Conservation (phyloP, 2,797 vertebrate genomes). For the Tachyglossus aculeatus region DNA sequence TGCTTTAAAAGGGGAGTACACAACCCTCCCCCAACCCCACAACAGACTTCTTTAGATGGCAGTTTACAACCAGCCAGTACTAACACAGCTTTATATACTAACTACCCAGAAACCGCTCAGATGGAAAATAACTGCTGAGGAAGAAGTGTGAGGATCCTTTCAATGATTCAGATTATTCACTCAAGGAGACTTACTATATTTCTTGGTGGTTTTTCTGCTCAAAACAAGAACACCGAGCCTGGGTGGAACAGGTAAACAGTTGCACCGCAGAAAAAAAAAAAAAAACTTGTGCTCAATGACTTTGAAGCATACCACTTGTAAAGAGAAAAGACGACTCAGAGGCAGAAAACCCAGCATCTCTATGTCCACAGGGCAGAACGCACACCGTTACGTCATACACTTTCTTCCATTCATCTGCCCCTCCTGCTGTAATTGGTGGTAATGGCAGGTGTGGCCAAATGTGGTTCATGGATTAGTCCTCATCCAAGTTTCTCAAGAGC, state of each 20-base stretch:
- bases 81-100: slow-evolving; percentile 16
- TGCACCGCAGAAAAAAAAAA: background rate
- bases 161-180: slow-evolving; percentile 49
- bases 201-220: slow-evolving; percentile 19
- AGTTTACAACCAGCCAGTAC: slow-evolving; percentile 49
- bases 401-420: rapidly evolving
- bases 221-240: slow-evolving; percentile 23
- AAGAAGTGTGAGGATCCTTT: slow-evolving; percentile 27
- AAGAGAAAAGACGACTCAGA: background rate
- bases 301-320: background rate
- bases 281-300: slow-evolving; percentile 23
- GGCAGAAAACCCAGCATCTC: background rate
- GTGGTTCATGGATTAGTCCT: background rate
- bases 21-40: too few species aligned
- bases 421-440: background rate
- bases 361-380: background rate
- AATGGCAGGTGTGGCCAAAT: background rate
- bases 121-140: slow-evolving; percentile 35
- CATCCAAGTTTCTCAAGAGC: too few species aligned
- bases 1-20: slow-evolving; percentile 33
- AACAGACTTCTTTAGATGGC: slow-evolving; percentile 31
- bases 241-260: slow-evolving; percentile 28
- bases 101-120: slow-evolving; percentile 32
- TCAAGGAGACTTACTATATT: slow-evolving; percentile 33
- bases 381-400: background rate